These are phyloP conservation scores for Drosophila lacteicornis DNA, from an alignment of 1,140 invertebrate species.

Conservation along the genomic window DNA sequence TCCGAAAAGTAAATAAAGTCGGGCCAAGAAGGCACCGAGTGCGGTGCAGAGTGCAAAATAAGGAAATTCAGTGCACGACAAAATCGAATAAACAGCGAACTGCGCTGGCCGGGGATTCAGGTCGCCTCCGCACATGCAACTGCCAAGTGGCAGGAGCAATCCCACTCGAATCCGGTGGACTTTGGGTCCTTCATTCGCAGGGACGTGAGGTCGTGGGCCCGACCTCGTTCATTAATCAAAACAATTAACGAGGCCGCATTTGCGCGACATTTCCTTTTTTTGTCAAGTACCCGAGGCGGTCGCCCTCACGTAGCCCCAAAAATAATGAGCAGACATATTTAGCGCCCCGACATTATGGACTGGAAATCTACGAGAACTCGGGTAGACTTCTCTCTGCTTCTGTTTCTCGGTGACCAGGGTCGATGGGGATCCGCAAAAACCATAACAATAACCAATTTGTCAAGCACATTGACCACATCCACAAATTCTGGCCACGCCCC, in stretches of 20 bases:
- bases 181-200: not conserved
- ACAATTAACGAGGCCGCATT: constrained; percentile 82
- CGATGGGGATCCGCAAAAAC: constrained; percentile 54
- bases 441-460: constrained; percentile 84
- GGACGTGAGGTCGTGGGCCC: constrained; percentile 71
- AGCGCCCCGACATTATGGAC: constrained; percentile 59
- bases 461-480: constrained; percentile 80
- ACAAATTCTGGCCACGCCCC: constrained; percentile 46
- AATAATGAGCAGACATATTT: constrained; percentile 77
- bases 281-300: constrained; percentile 53
- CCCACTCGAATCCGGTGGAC: constrained; percentile 14
- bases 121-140: constrained; percentile 60
- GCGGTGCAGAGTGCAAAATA: constrained; percentile 60
- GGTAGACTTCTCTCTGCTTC: not conserved
- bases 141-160: constrained; percentile 60
- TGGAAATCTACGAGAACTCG: constrained; percentile 15
- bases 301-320: constrained; percentile 60
- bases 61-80: constrained; percentile 79
- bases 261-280: constrained; percentile 77
- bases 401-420: constrained; percentile 6
- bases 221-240: constrained; percentile 77
- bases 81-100: constrained; percentile 77
- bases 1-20: constrained; percentile 71
- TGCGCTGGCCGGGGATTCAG: constrained; percentile 4
- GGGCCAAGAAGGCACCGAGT: constrained; percentile 11